Conservation (phyloP, 2,888 invertebrate species). For the Sympetrum striolatum region DNA sequence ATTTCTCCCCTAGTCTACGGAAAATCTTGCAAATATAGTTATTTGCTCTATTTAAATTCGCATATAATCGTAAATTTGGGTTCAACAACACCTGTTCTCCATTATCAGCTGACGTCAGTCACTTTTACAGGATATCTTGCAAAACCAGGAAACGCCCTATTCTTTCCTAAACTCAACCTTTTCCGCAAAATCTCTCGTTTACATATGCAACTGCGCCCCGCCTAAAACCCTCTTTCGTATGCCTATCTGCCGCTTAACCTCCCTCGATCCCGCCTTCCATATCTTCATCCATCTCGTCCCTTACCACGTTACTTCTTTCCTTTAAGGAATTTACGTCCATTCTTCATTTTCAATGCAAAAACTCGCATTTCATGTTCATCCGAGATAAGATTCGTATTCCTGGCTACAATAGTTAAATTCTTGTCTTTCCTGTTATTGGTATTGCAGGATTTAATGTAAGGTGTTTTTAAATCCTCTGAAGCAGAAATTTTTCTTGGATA, state of each 20-base stretch:
- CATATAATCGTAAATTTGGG: neutral
- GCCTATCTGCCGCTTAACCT: neutral
- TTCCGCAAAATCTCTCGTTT: neutral
- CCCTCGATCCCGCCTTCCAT: neutral
- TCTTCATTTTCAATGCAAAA: too few species aligned
- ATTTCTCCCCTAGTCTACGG: too few species aligned
- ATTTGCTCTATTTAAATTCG: neutral
- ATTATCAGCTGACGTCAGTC: neutral
- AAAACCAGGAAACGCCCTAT: neutral
- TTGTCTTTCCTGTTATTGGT: too few species aligned
- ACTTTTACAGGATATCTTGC: neutral
- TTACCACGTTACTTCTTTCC: neutral
- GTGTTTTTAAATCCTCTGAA: too few species aligned
- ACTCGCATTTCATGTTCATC: too few species aligned
- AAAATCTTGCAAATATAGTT: too few species aligned
- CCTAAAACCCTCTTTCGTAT: neutral
- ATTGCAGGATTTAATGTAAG: too few species aligned
- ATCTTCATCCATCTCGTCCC: neutral
- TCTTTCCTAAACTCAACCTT: neutral
- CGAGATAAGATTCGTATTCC: too few species aligned
- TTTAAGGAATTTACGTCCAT: neutral
- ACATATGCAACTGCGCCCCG: neutral
- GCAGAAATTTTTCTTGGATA: too few species aligned
- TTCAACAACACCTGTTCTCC: neutral
- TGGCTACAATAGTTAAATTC: too few species aligned